Evolutionary conservation across 2,113 vertebrate species (phyloP), one percentile per base, ranked within the genome.

Genomic region (Labeo rohita): DNA sequence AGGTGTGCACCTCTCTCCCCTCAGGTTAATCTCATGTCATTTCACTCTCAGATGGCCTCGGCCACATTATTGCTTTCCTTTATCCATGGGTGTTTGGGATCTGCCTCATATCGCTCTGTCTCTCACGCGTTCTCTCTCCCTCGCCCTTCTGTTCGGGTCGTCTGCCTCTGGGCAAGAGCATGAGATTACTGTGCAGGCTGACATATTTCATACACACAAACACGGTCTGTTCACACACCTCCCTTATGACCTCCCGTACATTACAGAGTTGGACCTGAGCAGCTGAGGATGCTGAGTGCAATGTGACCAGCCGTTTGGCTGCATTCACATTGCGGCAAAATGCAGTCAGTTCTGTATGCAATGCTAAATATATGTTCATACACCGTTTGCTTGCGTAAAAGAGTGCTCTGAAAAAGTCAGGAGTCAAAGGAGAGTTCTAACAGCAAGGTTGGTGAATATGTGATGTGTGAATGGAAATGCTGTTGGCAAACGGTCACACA

Each of bases 11-110:
- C 63, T 83, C 43, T 59, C 36, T 87, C 61, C 65, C 59, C 68
- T 78, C 86, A 83, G 80, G 80, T 87, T 83, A 74, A 83, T 87
- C 73, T 87, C 61, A 65, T 78, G 80, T 68, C 80, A 72, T 87
- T 84, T 87, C 81, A 50, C 81, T 79, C 80, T 70, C 86, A 66
- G 73, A 81, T 83, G 80, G 59, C 73, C 28, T 45, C 12, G 28
- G 47, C n/a, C 61, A 56, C 73, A 77, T 87, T 83, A 87, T 76
- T 83, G 80, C 85, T 77, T 63, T 86, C 13, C 79, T 83, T 50
- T 76, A 28, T 76, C 47, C 80, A 83, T 49, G 65, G 49, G 23
- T 78, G 65, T 84, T 54, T 68, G 80, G 13, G 85, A 81, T 82
- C 61, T 72, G 34, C 56, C 68, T 75, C 70, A 28, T 75, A n/a